Evolutionary conservation across 2,113 vertebrate species (phyloP).

Genomic region (Jacana jacana): DNA sequence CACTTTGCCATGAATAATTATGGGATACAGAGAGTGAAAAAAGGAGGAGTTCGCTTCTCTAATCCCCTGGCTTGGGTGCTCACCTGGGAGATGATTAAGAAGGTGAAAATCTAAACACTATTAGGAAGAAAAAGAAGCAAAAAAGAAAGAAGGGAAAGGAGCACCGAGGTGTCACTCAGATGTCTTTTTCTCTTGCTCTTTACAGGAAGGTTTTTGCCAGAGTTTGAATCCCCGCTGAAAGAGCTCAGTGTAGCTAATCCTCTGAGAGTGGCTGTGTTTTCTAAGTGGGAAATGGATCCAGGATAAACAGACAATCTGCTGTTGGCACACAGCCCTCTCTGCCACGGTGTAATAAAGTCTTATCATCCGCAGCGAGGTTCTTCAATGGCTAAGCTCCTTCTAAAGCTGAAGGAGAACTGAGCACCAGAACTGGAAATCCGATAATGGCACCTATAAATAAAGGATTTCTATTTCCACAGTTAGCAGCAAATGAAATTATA

Average conservation of each 20-base stretch:
- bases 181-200: constrained; percentile 21
- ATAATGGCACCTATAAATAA: neutral
- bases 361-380: constrained; percentile 12
- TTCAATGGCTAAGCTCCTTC: neutral
- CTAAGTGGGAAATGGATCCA: constrained; percentile 63
- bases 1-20: neutral
- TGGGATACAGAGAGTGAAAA: neutral
- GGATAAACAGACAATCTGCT: constrained; percentile 73
- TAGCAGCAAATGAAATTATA: neutral
- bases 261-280: constrained; percentile 54
- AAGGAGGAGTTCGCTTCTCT: neutral
- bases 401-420: neutral
- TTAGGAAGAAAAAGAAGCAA: neutral
- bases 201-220: neutral
- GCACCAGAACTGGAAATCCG: neutral
- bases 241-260: constrained; percentile 61
- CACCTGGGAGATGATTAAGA: constrained; percentile 56
- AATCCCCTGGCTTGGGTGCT: neutral
- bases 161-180: constrained; percentile 23
- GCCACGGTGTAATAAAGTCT: constrained; percentile 19
- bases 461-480: neutral
- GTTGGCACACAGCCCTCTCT: constrained; percentile 53
- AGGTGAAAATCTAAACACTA: constrained; percentile 54
- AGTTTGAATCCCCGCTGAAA: constrained; percentile 33
- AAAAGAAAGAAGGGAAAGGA: neutral